Base-by-base conservation (phyloP, 64 coral and sea anemone genomes). In the Pocillopora damicornis region DNA sequence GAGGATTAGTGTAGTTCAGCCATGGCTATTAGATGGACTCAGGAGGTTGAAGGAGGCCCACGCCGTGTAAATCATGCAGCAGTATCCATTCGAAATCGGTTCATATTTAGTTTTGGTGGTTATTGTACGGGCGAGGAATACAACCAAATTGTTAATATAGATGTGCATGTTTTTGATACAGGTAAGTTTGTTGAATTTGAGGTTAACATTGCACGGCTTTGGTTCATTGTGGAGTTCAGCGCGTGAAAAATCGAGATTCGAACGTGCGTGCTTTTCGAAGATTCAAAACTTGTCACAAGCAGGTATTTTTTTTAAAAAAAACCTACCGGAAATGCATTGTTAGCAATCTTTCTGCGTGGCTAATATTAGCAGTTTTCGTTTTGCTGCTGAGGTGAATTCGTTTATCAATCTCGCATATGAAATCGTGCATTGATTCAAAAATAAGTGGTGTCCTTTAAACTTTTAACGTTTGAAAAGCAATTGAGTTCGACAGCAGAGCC, bases 121-220 rank as follows among this genome's bases (percentile, higher is more conserved):
- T 99, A 95, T 76, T 99, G 93, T 67, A 95, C 97, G 30, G 97
- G 97, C 11, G 93, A 99, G 23, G 97, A 99, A 58, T 99, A 99
- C 79, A 88, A 81, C 69, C 82, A 51, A 14, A 90, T 99, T 25
- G 83, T 93, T 13, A 99, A 99, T 58, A 92, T 99, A 87, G 97
- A 99, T 37, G 87, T 95, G 26, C 97, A 99, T 62, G 85, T 99
- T 75, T 99, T 99, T 79, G 97, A 99, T 88, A 74, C 92, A 75
- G 90, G 97, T 99, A 59, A 92, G 89, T 60, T 11, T 34, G 36
- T 78, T 16, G 2, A 59, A 42, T 60, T 64, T 60, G 63, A 22
- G n/a, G 17, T 63, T 36, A 12, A 58, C 5, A 10, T 62, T 60
- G 13, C n/a, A 30, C 58, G 61, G 18, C 38, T 89, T 62, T 71